These are phyloP conservation scores for Gadus chalcogrammus DNA, from an alignment of 2,113 vertebrate species.

Conservation along the genomic window DNA sequence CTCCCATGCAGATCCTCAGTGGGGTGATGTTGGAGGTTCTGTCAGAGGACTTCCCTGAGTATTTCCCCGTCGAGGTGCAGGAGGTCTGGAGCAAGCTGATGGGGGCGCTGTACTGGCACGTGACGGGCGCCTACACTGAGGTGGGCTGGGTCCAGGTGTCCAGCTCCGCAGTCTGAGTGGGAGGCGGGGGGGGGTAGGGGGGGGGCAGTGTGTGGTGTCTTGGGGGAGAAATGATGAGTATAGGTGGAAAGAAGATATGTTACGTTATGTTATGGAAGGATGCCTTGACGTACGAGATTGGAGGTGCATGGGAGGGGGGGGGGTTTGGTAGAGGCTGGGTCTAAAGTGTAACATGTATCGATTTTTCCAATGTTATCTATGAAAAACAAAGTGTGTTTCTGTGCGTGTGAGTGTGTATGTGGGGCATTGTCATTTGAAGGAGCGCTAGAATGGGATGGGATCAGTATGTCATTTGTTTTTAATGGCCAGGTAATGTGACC, in stretches of 20 bases:
- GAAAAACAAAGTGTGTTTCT: too few species aligned
- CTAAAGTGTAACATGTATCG: constrained; percentile 34
- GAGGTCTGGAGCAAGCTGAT: constrained; percentile 90
- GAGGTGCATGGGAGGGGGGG: too few species aligned
- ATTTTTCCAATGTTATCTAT: not conserved
- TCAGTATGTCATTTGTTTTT: constrained; percentile 31
- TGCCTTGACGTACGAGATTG: not conserved
- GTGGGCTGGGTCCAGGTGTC: constrained; percentile 94
- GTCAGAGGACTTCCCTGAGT: constrained; percentile 83
- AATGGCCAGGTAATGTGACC: constrained; percentile 47
- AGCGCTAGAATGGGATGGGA: constrained; percentile 19
- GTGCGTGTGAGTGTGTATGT: too few species aligned
- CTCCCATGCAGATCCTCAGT: constrained; percentile 80
- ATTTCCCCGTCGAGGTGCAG: constrained; percentile 86
- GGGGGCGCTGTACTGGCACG: constrained; percentile 85
- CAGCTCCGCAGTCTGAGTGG: constrained; percentile 84
- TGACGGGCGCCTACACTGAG: constrained; percentile 91
- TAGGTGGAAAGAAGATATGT: not conserved
- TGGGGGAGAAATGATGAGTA: not conserved
- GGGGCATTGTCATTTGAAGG: too few species aligned
- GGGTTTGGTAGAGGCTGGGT: not conserved
- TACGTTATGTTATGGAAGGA: not conserved
- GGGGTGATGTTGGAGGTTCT: constrained; percentile 90
- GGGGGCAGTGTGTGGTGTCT: constrained; percentile 20
- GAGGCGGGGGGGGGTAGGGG: constrained; percentile 6